A percentile compares a stretch with the other conserved stretches of the same genome.
These are phyloP conservation scores for Drosophila fulvimacula DNA, from an alignment of 2,888 invertebrate species.

Conservation along the genomic window DNA sequence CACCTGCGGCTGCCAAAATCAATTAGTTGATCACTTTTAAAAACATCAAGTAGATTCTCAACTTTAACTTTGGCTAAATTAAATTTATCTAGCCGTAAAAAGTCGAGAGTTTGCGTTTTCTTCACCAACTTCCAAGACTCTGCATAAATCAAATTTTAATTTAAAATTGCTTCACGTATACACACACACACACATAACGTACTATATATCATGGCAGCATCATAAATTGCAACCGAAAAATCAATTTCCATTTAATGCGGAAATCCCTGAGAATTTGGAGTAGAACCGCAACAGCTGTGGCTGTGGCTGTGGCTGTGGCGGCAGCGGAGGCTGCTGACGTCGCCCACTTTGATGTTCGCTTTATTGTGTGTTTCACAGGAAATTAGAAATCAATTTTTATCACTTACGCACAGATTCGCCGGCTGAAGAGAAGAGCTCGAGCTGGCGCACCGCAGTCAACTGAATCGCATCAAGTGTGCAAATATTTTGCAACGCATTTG, in stretches of 20 bases:
- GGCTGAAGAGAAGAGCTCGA: neutral
- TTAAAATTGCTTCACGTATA: conserved; percentile 26
- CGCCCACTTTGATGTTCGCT: conserved; percentile 28
- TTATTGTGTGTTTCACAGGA: conserved; percentile 42
- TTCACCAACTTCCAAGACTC: neutral
- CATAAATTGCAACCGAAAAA: conserved; percentile 61
- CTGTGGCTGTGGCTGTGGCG: too few species aligned
- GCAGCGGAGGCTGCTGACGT: too few species aligned
- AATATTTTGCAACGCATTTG: conserved; percentile 16
- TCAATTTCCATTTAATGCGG: conserved; percentile 62
- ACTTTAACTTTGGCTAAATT: neutral
- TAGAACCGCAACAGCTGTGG: conserved; percentile 1
- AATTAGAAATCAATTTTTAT: conserved; percentile 60
- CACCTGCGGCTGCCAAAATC: too few species aligned
- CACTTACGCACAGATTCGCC: conserved; percentile 31
- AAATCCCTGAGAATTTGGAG: conserved; percentile 19
- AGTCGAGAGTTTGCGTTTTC: neutral
- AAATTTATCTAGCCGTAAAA: neutral
- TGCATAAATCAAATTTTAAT: conserved; percentile 60
- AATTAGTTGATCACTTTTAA: neutral
- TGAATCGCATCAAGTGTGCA: conserved; percentile 16
- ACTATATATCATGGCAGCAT: conserved; percentile 50
- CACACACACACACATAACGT: conserved; percentile 16
- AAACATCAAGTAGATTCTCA: neutral
- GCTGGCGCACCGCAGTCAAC: conserved; percentile 10